phyloP scores from a whole-genome alignment of 2,888 invertebrate genomes.

The Hydroisotoma schaefferi region DNA sequence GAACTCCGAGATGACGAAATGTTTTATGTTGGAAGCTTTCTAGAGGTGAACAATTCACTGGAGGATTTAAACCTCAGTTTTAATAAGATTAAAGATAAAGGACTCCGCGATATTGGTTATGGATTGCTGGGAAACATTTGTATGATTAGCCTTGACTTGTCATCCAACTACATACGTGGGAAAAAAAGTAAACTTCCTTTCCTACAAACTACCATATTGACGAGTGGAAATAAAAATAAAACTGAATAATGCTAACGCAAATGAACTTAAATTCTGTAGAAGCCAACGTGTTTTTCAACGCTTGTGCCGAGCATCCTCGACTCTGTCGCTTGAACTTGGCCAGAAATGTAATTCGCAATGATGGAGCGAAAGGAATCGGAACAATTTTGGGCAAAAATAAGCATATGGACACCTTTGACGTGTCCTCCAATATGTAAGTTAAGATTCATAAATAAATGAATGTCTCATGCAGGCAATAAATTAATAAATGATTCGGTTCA shows the following conservation, averaged over 20 bases:
- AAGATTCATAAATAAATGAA: background rate
- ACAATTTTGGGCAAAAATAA: conserved; percentile 25
- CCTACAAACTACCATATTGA: conserved; percentile 29
- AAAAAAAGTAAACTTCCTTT: conserved; percentile 50
- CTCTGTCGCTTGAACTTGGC: conserved; percentile 24
- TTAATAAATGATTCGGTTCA: background rate
- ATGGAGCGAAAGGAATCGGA: conserved; percentile 30
- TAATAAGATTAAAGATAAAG: conserved; percentile 56
- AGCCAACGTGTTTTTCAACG: conserved; percentile 24
- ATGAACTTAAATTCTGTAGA: conserved; percentile 16
- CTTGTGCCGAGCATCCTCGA: conserved; percentile 27
- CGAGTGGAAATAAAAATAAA: background rate
- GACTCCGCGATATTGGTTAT: conserved; percentile 52
- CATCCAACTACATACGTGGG: conserved; percentile 58
- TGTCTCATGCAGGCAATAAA: background rate
- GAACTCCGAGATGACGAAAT: conserved; percentile 55
- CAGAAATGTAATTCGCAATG: conserved; percentile 34
- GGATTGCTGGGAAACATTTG: conserved; percentile 52
- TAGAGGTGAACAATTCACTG: conserved; percentile 51
- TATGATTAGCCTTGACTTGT: conserved; percentile 56
- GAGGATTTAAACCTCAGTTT: conserved; percentile 55
- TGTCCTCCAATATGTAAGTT: conserved; percentile 32
- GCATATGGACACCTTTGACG: conserved; percentile 37
- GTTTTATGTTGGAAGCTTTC: conserved; percentile 50
- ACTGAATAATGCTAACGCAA: background rate